phyloP scores from a whole-genome alignment of 2,113 vertebrate species.

The Eulacestoma nigropectus region DNA sequence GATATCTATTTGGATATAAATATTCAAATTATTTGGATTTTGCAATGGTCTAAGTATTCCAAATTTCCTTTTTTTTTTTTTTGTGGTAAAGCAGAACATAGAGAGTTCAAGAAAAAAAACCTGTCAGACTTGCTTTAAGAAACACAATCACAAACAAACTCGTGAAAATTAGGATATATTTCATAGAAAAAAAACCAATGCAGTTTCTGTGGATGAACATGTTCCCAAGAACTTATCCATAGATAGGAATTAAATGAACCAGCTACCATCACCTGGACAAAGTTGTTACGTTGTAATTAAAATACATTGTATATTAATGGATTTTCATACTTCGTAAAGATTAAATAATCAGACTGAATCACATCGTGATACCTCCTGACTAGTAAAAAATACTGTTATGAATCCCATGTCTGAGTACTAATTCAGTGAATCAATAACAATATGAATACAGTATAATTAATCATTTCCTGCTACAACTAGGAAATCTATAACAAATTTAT shows the following conservation, averaged over 20 bases:
- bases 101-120: background rate
- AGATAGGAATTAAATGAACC: background rate
- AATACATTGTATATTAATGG: background rate
- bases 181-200: background rate
- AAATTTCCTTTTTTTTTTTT: background rate
- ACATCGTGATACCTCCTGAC: background rate
- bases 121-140: background rate
- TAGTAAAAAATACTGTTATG: background rate
- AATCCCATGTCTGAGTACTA: background rate
- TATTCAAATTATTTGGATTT: background rate
- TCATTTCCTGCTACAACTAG: background rate
- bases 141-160: background rate
- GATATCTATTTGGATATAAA: background rate
- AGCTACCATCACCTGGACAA: background rate
- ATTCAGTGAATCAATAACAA: background rate
- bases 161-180: background rate
- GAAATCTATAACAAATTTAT: background rate
- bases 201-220: background rate
- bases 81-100: background rate
- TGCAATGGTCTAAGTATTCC: background rate
- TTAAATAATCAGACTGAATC: background rate
- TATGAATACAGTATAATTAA: background rate
- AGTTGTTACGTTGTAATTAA: background rate
- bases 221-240: background rate
- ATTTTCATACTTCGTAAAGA: background rate